Conservation (phyloP, 2,797 vertebrate species). For the Smutsia temminckii region DNA sequence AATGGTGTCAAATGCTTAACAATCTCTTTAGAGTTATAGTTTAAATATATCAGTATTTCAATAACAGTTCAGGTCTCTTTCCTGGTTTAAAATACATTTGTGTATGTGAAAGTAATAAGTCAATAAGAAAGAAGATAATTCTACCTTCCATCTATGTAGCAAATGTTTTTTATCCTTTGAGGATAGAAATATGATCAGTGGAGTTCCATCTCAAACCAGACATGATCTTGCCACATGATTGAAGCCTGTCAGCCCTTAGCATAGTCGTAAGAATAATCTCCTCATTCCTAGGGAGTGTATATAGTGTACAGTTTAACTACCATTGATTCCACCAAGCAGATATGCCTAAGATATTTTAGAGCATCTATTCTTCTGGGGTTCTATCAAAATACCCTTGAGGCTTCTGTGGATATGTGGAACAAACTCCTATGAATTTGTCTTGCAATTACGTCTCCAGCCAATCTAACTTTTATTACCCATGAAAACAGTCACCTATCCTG, state of each 20-base stretch:
- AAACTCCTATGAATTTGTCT: not conserved
- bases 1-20: not conserved
- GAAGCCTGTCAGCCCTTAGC: not conserved
- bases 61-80: not conserved
- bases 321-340: not conserved
- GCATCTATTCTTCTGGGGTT: not conserved
- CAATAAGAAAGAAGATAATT: not conserved
- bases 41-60: constrained; percentile 17
- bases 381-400: not conserved
- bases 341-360: not conserved
- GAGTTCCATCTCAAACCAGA: not conserved
- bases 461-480: not conserved
- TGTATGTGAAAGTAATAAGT: not conserved
- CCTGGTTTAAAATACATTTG: not conserved
- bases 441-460: not conserved
- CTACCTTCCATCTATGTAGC: rapidly evolving
- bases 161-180: not conserved
- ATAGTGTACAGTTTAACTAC: not conserved
- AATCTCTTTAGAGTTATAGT: not conserved
- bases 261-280: not conserved
- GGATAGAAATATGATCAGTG: not conserved
- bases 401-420: not conserved
- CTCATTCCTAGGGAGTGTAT: not conserved
- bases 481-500: not conserved
- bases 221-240: not conserved